phyloP scores from a whole-genome alignment of 2,888 invertebrate genomes.

The Silvanus unidentatus region DNA sequence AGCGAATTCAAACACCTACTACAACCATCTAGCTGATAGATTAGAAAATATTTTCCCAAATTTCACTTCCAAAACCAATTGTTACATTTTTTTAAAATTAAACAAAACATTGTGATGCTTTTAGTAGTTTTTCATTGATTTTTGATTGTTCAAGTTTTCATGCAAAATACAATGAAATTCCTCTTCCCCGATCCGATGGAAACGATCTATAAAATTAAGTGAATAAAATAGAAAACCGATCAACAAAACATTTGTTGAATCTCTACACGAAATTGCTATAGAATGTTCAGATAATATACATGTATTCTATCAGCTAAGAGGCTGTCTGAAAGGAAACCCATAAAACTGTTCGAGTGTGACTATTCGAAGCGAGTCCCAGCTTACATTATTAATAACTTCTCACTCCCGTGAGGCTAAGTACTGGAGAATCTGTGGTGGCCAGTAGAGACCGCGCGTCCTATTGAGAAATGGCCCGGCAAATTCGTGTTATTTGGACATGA shows the following conservation, averaged over 20 bases:
- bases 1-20: no score
- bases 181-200: no score
- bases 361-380: slow-evolving; percentile 26
- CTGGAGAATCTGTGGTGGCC: slow-evolving; percentile 29
- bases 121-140: no score
- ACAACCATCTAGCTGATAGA: no score
- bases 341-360: slow-evolving; percentile 29
- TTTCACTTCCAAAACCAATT: no score
- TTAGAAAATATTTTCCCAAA: no score
- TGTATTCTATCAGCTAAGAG: slow-evolving; percentile 30
- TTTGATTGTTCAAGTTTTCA: no score
- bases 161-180: no score
- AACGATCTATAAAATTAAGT: no score
- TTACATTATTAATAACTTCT: slow-evolving; percentile 36
- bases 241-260: slow-evolving; percentile 5
- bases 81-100: no score
- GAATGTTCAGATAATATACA: slow-evolving; percentile 3
- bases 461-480: slow-evolving; percentile 41
- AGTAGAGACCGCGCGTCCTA: slow-evolving; percentile 28
- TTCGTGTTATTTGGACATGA: slow-evolving; percentile 33
- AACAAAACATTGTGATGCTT: no score
- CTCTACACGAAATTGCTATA: slow-evolving; percentile 2
- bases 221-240: background rate
- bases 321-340: slow-evolving; percentile 25
- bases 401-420: slow-evolving; percentile 25